Base-by-base conservation (phyloP, 1,140 invertebrate genomes). In the Euwallacea fornicatus region DNA sequence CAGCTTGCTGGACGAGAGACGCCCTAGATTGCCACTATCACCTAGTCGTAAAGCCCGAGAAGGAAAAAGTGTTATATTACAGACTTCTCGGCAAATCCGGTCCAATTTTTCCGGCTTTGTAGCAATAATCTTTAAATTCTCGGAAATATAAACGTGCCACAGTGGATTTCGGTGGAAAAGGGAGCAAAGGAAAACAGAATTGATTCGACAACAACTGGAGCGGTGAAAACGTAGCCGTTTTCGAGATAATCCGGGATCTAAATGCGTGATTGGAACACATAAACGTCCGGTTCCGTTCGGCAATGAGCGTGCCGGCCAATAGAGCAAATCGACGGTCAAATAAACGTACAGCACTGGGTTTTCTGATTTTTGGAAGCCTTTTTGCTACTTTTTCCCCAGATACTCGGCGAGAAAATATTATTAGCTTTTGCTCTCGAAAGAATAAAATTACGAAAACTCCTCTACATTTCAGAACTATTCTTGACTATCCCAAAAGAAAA, bases 221-320 rank as follows among this genome's bases (percentile, higher is more conserved):
- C 64, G 47, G 62, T 41, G 62, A 64, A 21, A 64, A 50, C 64
- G 9, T 55, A 62, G 59, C 66, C 60, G 61, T 68, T 73, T 73
- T 70, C 56, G 61, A 69, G 61, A 73, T 76, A 76, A 76, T 76
- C 74, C 74, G 46, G 47, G 66, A 73, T 71, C 70, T 56, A 68
- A 62, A 73, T 74, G 74, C 73, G 74, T 76, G 74, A 76, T 76
- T 76, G 72, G 74, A 76, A 76, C 73, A 64, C 66, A 76, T 76
- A 76, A 76, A 75, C 72, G 74, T 75, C 72, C 66, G 63, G 56
- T 72, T 47, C 64, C 47, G 15, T 53, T 53, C 50, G 50, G 50
- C 50, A 53, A n/a, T 6, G 11, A 15, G 11, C 11, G 50, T 53
- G 50, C 50, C 50, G 50, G 50, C 15, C 50, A 53, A 53, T 53